Evolutionary conservation across 1,140 invertebrate genomes (phyloP), one percentile per base, ranked within the genome.

Genomic region (Anastrepha obliqua): DNA sequence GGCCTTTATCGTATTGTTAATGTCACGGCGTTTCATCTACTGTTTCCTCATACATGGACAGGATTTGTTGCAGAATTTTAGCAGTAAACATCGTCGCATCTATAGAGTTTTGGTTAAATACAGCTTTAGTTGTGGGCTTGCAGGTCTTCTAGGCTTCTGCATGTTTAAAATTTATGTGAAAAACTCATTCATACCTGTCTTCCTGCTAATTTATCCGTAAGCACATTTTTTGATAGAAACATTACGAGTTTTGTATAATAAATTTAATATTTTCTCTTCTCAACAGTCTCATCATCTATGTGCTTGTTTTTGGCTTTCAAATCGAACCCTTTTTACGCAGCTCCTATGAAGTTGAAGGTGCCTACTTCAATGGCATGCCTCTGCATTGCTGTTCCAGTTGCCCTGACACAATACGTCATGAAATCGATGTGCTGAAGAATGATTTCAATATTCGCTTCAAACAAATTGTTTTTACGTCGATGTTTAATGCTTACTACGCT

Each of bases 401-500:
- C 88, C 95, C 96, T 1, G 91, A 94, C 20, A 95, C 95, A 59
- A 96, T 99, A 62, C 94, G 98, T 87, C 95, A 96, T 29, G 98
- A 99, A 94, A 97, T 98, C 42, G 97, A 98, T 87, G 94, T 95
- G 20, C 91, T 99, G 7, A 96, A 96, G 89, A 95, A 95, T 39
- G 98, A 99, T 93, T 99, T 99, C 90, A 98, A 99, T 92, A 94
- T 95, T 70, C 94, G 98, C 78, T 95, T 99, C 89, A 98, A 98
- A 93, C 97, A 97, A 92, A 96, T 98, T 86, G 94, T 99, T 5
- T 99, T 98, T 91, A 97, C 97, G 90, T 98, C 98, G 2, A 95
- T 98, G 65, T 93, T 97, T 2, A 98, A 97, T 90, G 97, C 98
- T 0, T 99, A 99, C 92, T 98, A 99, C 93, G 96, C 97, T 89